These are phyloP conservation scores for Drosophila borborema DNA, from an alignment of 2,888 invertebrate genomes.

Conservation along the genomic window DNA sequence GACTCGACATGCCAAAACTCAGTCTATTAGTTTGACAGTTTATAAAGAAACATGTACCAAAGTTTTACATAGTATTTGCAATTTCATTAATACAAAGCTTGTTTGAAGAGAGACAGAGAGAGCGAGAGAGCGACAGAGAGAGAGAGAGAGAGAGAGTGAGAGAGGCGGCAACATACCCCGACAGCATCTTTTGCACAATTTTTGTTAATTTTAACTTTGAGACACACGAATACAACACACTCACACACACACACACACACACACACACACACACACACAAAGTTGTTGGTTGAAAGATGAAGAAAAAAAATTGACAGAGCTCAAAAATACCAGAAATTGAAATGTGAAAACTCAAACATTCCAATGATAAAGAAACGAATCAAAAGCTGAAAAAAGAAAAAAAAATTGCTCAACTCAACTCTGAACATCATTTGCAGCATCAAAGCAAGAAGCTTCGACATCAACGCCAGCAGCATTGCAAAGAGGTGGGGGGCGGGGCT, in stretches of 20 bases:
- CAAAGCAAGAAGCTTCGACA: constrained; percentile 58
- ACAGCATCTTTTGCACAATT: constrained; percentile 51
- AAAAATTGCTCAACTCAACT: constrained; percentile 43
- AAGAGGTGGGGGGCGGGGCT: constrained; percentile 23
- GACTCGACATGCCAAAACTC: constrained; percentile 75
- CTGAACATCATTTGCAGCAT: constrained; percentile 75
- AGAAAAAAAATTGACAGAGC: constrained; percentile 27
- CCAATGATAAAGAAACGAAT: constrained; percentile 57
- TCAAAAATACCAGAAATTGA: constrained; percentile 74
- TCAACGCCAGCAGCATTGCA: constrained; percentile 49
- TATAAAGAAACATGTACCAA: constrained; percentile 77
- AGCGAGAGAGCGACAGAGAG: background rate
- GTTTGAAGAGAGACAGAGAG: constrained; percentile 40
- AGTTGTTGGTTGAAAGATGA: constrained; percentile 43
- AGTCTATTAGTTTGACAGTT: constrained; percentile 80
- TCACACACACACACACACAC: constrained; percentile 25
- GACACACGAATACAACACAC: constrained; percentile 34
- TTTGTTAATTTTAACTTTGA: constrained; percentile 77
- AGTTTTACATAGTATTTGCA: constrained; percentile 78
- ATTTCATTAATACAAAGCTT: constrained; percentile 80
- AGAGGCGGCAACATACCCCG: background rate
- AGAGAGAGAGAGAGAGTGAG: background rate
- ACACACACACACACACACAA: constrained; percentile 31
- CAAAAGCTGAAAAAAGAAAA: constrained; percentile 12
- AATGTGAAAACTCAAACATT: constrained; percentile 78